Evolutionary conservation across 2,888 invertebrate species (phyloP).

Genomic region (Sinodicranocentrus sp.): DNA sequence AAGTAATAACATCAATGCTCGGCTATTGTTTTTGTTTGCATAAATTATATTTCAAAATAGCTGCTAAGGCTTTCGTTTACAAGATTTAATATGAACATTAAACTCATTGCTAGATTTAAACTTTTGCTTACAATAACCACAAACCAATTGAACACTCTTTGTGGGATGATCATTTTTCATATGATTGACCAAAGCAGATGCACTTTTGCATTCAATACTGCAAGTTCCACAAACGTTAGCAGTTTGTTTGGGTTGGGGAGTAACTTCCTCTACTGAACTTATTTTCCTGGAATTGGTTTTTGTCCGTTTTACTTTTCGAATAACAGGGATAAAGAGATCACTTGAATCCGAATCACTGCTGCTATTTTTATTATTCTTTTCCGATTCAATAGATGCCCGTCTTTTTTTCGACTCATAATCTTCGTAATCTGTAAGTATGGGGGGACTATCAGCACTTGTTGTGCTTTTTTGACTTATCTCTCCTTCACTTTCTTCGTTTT

Average conservation of each 20-base stretch:
- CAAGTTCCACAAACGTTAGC: neutral
- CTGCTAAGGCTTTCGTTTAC: neutral
- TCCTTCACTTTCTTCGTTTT: neutral
- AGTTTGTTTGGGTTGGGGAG: too few relatives aligned
- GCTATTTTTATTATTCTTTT: neutral
- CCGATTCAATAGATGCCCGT: neutral
- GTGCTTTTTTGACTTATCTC: slow-evolving; percentile 30
- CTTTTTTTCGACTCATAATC: neutral
- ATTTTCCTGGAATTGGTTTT: neutral
- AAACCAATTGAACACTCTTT: neutral
- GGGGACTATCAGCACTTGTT: neutral
- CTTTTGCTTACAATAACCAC: slow-evolving; percentile 7
- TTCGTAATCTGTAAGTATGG: neutral
- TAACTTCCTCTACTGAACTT: neutral
- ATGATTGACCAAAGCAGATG: neutral
- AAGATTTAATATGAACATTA: neutral
- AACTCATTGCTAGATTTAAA: neutral
- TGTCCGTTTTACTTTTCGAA: neutral
- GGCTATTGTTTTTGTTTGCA: neutral
- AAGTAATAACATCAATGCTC: too few relatives aligned
- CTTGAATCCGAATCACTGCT: slow-evolving; percentile 1
- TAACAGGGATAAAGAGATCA: slow-evolving; percentile 18
- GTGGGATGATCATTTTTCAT: neutral
- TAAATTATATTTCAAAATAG: neutral
- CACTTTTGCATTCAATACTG: neutral